Evolutionary conservation across 2,888 invertebrate species (phyloP), one percentile per base, ranked within the genome.

Genomic region (Petrophora chlorosata): DNA sequence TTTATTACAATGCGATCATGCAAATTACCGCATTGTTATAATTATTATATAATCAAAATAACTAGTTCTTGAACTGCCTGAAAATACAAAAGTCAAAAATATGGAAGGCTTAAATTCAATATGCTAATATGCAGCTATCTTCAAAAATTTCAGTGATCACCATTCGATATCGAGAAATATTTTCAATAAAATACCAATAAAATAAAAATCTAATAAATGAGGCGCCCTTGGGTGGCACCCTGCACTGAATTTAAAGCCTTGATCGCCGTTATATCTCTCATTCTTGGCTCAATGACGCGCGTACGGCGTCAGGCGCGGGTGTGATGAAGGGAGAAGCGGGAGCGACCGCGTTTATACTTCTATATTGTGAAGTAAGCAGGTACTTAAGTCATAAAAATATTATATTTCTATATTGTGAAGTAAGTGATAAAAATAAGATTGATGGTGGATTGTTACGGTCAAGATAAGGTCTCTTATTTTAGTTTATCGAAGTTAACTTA

Each of bases 231-330:
- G 64, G 69, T 62, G 65, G 69, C 63, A 64, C 71, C 67, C 65
- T 70, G 82, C 59, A 70, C 68, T 77, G 84, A 86, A 86, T 85
- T 86, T 86, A 85, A 86, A 85, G 79, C 75, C 78, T 69, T 71
- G 69, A 67, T 72, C 67, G 70, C 52, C 36, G 59, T 59, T 77
- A 76, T 82, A 79, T 75, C 77, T 73, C 72, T 73, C 82, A 85
- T 85, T 85, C 84, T 76, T 78, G 63, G 65, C 51, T 58, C 59
- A 55, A 59, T 61, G 73, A 56, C 69, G 76, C 78, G 79, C 79
- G 81, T 79, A 79, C 78, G 73, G 65, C 69, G 67, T 75, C 64
- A 50, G 54, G 55, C 0, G 12, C 47, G 10, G 8, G 8, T 13
- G 48, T n/a, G 4, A 12, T 70, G 42, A 54, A 17, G 16, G 41